Evolutionary conservation across 2,797 vertebrate genomes (phyloP).

Genomic region (Crenichthys baileyi): DNA sequence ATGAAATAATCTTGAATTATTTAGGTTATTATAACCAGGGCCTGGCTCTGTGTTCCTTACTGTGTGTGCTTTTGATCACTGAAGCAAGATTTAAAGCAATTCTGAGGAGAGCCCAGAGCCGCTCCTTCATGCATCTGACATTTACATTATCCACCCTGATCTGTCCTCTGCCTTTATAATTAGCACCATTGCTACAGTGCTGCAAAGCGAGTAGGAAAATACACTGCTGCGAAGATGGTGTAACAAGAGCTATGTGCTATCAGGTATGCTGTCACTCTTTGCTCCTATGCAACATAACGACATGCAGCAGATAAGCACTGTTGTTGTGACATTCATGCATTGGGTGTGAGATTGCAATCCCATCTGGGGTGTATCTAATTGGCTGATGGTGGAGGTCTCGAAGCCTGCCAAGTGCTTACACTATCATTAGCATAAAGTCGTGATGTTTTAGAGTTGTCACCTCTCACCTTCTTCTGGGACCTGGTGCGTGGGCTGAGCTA

Average conservation of each 20-base stretch:
- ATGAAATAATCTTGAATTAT: constrained; percentile 58
- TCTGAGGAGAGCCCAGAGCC: constrained; percentile 44
- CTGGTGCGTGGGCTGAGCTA: constrained; percentile 24
- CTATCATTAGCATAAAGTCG: constrained; percentile 41
- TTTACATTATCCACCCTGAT: constrained; percentile 61
- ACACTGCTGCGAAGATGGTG: constrained; percentile 32
- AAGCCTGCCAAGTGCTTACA: constrained; percentile 56
- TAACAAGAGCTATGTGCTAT: constrained; percentile 18
- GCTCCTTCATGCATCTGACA: constrained; percentile 58
- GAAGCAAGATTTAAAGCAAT: constrained; percentile 61
- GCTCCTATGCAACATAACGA: constrained; percentile 35
- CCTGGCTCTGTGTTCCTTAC: constrained; percentile 39
- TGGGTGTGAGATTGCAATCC: constrained; percentile 3
- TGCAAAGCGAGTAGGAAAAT: constrained; percentile 28
- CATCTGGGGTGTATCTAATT: constrained; percentile 56
- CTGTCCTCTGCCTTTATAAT: constrained; percentile 62
- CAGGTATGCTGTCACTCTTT: constrained; percentile 25
- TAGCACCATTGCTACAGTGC: constrained; percentile 48
- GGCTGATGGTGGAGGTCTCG: constrained; percentile 37
- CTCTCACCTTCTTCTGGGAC: constrained; percentile 56
- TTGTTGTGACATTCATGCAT: constrained; percentile 41
- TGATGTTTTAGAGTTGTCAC: constrained; percentile 51
- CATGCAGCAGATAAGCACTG: constrained; percentile 13
- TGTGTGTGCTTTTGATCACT: constrained; percentile 64
- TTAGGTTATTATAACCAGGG: constrained; percentile 39